Percentiles rank a stretch among this genome's conserved stretches.
Conservation (phyloP, 2,888 invertebrate species). For the Lasioglossum leucozonium region DNA sequence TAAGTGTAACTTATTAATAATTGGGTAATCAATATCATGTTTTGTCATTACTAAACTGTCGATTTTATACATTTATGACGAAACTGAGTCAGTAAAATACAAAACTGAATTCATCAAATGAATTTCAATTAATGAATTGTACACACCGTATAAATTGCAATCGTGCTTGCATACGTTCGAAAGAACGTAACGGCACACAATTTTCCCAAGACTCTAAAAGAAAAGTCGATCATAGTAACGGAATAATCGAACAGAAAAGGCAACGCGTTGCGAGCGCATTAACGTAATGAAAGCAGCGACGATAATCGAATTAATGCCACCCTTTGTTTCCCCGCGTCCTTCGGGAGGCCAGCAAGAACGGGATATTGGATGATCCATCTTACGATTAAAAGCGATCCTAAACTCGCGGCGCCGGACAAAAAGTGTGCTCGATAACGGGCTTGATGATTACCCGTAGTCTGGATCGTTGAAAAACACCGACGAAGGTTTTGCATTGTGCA, state of each 20-base stretch:
- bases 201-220: neutral
- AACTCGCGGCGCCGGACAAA: constrained; percentile 33
- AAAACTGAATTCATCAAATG: neutral
- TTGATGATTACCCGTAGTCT: constrained; percentile 50
- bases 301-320: constrained; percentile 43
- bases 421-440: constrained; percentile 48
- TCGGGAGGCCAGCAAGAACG: constrained; percentile 9
- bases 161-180: neutral
- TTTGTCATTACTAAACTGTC: neutral
- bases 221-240: constrained; percentile 4
- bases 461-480: constrained; percentile 47
- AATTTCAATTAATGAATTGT: neutral
- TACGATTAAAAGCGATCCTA: constrained; percentile 50
- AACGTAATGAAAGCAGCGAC: constrained; percentile 36
- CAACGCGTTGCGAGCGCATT: constrained; percentile 4
- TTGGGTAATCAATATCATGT: neutral
- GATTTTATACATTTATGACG: neutral
- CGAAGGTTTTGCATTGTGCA: constrained; percentile 18
- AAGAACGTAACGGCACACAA: neutral
- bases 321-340: constrained; percentile 16
- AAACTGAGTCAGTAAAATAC: neutral
- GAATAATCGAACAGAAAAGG: neutral
- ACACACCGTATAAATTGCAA: neutral
- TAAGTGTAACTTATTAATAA: too few species aligned
- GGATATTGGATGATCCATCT: constrained; percentile 47